Conservation (phyloP, 2,797 vertebrate genomes). For the Adrianichthys oophorus region DNA sequence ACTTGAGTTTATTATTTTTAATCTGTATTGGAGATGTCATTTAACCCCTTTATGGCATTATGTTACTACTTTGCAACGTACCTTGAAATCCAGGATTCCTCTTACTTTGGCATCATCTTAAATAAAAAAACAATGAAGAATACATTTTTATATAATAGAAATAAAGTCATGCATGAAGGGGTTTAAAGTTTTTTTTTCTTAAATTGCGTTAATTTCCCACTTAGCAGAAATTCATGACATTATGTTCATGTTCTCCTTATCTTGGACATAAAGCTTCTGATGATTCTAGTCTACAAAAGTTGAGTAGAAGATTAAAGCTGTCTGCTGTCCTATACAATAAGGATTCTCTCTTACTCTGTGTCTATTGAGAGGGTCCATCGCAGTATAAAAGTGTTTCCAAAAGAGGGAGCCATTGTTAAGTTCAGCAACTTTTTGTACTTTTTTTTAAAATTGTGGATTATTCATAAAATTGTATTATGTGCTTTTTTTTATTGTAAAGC, state of each 20-base stretch:
- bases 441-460: neutral
- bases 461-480: neutral
- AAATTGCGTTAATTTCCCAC: too few species aligned
- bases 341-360: conserved; percentile 6
- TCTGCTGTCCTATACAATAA: conserved; percentile 21
- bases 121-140: too few species aligned
- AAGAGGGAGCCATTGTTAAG: conserved; percentile 48
- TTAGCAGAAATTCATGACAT: conserved; percentile 20
- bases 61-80: too few species aligned
- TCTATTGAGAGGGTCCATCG: neutral
- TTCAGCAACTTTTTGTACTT: neutral
- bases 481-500: conserved; percentile 73
- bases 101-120: too few species aligned
- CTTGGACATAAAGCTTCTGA: conserved; percentile 40
- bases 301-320: conserved; percentile 33
- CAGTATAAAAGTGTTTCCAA: conserved; percentile 34
- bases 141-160: too few species aligned
- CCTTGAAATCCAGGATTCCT: too few species aligned
- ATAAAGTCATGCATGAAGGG: too few species aligned
- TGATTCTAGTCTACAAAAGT: conserved; percentile 38
- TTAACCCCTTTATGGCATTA: too few species aligned
- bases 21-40: too few species aligned
- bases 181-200: too few species aligned
- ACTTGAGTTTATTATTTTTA: too few species aligned
- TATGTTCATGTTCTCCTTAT: conserved; percentile 20